Evolutionary conservation across 1,140 invertebrate genomes (phyloP).

Genomic region (Listronotus oregonensis): DNA sequence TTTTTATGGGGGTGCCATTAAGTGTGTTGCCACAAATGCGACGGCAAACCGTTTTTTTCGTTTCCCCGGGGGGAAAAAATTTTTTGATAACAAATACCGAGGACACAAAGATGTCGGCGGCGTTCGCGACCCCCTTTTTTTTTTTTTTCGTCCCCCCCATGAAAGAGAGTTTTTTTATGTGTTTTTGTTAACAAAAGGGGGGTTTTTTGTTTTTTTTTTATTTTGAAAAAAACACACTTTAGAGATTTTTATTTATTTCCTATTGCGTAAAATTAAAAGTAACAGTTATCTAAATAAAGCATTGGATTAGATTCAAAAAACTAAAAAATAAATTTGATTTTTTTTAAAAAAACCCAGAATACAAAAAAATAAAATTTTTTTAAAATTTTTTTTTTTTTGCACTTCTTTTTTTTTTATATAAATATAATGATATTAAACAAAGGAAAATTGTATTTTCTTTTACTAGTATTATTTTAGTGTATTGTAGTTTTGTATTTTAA

Average conservation of each 20-base stretch:
- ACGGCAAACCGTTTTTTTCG: slow-evolving; percentile 48
- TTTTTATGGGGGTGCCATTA: slow-evolving; percentile 56
- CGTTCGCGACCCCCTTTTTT: slow-evolving; percentile 13
- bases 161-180: slow-evolving; percentile 1
- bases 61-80: slow-evolving; percentile 42
- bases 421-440: too few relatives aligned
- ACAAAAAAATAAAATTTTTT: too few relatives aligned
- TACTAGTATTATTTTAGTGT: too few relatives aligned
- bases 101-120: slow-evolving; percentile 41
- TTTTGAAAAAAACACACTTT: neutral
- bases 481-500: too few relatives aligned
- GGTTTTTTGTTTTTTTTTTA: neutral
- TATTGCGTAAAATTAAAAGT: too few relatives aligned
- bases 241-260: neutral
- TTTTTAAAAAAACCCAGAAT: too few relatives aligned
- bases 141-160: neutral
- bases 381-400: too few relatives aligned
- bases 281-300: too few relatives aligned
- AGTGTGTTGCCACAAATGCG: slow-evolving; percentile 45
- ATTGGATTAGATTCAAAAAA: too few relatives aligned
- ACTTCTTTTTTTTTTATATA: too few relatives aligned
- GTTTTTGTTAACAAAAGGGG: neutral
- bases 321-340: too few relatives aligned
- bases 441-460: too few relatives aligned
- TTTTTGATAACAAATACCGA: slow-evolving; percentile 51